These are phyloP conservation scores for Lasioglossum zephyrum DNA, from an alignment of 2,888 invertebrate genomes.

Conservation along the genomic window DNA sequence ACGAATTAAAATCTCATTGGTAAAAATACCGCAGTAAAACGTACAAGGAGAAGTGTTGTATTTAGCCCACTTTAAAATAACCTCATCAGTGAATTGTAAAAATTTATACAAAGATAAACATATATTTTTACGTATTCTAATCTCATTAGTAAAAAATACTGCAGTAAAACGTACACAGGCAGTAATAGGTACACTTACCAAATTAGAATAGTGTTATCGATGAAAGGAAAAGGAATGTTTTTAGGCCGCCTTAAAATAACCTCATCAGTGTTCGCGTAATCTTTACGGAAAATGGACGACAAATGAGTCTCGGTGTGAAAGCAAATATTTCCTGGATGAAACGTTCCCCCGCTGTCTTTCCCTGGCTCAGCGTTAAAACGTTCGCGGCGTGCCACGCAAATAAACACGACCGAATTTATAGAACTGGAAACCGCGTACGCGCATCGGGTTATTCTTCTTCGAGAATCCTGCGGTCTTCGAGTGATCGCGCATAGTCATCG, in stretches of 20 bases:
- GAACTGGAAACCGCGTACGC: conserved; percentile 59
- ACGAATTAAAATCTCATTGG: too few species aligned
- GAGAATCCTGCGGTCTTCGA: conserved; percentile 33
- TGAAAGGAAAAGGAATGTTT: background rate
- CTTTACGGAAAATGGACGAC: background rate
- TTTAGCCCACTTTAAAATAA: too few species aligned
- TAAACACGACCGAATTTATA: conserved; percentile 73
- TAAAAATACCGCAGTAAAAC: too few species aligned
- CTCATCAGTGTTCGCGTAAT: background rate
- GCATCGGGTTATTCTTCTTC: conserved; percentile 41
- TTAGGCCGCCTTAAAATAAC: background rate
- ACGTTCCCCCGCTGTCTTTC: conserved; percentile 14
- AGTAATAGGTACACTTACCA: too few species aligned
- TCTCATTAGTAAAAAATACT: too few species aligned
- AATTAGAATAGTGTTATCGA: too few species aligned
- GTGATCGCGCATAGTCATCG: conserved; percentile 17
- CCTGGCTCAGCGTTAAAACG: conserved; percentile 16
- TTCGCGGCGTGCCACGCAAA: conserved; percentile 55
- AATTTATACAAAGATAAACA: too few species aligned
- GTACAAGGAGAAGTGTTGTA: too few species aligned
- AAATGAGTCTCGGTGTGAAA: background rate
- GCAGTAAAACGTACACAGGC: too few species aligned
- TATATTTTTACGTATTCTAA: too few species aligned
- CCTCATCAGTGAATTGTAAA: too few species aligned
- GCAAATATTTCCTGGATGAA: conserved; percentile 1